Conservation (phyloP, 1,140 invertebrate species). For the Saccostrea glomerata region DNA sequence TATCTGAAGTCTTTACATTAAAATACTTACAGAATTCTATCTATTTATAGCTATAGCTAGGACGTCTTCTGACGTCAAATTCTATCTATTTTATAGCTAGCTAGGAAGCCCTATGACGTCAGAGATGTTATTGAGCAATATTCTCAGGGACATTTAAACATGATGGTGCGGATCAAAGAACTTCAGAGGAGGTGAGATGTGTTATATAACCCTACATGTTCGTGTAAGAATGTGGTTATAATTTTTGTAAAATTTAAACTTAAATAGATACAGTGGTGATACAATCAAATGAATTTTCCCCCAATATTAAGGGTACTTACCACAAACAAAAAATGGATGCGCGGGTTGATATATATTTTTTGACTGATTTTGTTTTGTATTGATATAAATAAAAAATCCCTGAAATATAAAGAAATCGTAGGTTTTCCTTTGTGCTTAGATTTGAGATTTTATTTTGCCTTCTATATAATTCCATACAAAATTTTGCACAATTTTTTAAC, state of each 20-base stretch:
- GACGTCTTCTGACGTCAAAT: neutral
- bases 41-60: neutral
- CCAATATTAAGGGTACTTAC: too few relatives aligned
- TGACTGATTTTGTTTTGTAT: too few relatives aligned
- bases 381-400: too few relatives aligned
- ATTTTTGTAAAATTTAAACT: neutral
- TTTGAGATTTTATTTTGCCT: too few relatives aligned
- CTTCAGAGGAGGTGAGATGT: constrained; percentile 79
- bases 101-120: constrained; percentile 88
- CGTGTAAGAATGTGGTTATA: neutral
- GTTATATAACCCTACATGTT: neutral
- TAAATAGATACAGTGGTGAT: neutral
- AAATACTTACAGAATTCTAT: neutral
- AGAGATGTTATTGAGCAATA: constrained; percentile 89
- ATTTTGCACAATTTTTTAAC: too few relatives aligned
- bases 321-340: too few relatives aligned
- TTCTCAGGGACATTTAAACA: constrained; percentile 79
- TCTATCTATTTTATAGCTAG: constrained; percentile 77
- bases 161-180: constrained; percentile 79
- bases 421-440: too few relatives aligned
- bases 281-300: neutral
- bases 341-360: too few relatives aligned
- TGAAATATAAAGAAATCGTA: too few relatives aligned
- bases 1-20: neutral
- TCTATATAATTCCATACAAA: too few relatives aligned